Evolutionary conservation across 2,797 vertebrate genomes (phyloP).

Genomic region (Anguilla obscura): DNA sequence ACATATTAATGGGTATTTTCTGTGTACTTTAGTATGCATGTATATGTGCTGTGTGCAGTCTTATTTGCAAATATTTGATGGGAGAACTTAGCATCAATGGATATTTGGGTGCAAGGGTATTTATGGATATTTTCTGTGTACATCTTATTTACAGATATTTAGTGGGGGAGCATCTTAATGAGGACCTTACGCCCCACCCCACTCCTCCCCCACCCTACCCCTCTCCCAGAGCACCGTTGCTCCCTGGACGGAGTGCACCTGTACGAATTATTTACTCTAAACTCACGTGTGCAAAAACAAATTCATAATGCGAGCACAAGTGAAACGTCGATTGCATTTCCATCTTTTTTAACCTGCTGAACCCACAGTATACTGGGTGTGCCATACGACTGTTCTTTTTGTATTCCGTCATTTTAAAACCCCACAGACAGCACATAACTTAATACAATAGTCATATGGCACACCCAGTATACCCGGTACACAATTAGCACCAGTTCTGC

Average conservation of each 20-base stretch:
- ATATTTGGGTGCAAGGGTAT: not conserved
- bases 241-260: constrained; percentile 65
- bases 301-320: not conserved
- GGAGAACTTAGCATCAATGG: no score
- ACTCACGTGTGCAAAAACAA: not conserved
- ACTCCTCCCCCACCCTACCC: constrained; percentile 59
- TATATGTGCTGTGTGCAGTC: not conserved
- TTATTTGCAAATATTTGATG: not conserved
- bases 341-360: not conserved
- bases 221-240: constrained; percentile 57
- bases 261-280: constrained; percentile 68
- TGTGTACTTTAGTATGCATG: not conserved
- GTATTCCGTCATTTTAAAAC: no score
- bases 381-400: no score
- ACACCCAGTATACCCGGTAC: no score
- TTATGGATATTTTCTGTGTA: not conserved
- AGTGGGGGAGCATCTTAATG: no score
- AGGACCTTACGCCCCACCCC: not conserved
- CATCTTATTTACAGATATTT: no score
- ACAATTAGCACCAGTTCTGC: not conserved
- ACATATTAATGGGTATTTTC: no score
- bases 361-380: not conserved
- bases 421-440: no score
- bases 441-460: no score
- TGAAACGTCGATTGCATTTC: not conserved